phyloP scores from a whole-genome alignment of 2,113 vertebrate genomes.

The Halichoeres trimaculatus region DNA sequence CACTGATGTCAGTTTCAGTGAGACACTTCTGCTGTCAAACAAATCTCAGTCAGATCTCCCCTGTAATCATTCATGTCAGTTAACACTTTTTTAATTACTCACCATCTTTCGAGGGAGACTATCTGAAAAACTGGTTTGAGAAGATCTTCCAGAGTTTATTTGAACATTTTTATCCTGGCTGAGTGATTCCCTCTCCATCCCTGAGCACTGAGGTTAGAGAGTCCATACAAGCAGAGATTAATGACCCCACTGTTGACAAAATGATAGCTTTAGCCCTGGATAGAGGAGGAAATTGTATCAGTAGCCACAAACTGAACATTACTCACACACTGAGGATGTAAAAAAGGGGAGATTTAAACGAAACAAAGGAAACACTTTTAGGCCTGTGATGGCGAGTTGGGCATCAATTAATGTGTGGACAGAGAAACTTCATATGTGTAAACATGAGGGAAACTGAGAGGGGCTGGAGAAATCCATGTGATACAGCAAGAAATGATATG shows the following conservation, averaged over 20 bases:
- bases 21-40: background rate
- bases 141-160: background rate
- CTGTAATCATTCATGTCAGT: background rate
- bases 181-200: background rate
- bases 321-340: no score
- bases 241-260: conserved; percentile 3
- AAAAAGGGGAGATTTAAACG: no score
- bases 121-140: no score
- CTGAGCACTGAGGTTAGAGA: background rate
- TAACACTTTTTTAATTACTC: background rate
- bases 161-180: background rate
- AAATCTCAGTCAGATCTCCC: no score
- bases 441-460: background rate
- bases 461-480: no score
- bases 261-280: background rate
- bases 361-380: background rate
- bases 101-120: background rate
- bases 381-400: background rate
- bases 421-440: background rate
- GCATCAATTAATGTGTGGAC: conserved; percentile 17
- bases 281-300: conserved; percentile 8
- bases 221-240: conserved; percentile 5
- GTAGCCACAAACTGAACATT: background rate
- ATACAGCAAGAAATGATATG: no score
- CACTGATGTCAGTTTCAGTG: background rate